phyloP scores from a whole-genome alignment of 2,888 invertebrate species.

The Trichogramma dendrolimi region DNA sequence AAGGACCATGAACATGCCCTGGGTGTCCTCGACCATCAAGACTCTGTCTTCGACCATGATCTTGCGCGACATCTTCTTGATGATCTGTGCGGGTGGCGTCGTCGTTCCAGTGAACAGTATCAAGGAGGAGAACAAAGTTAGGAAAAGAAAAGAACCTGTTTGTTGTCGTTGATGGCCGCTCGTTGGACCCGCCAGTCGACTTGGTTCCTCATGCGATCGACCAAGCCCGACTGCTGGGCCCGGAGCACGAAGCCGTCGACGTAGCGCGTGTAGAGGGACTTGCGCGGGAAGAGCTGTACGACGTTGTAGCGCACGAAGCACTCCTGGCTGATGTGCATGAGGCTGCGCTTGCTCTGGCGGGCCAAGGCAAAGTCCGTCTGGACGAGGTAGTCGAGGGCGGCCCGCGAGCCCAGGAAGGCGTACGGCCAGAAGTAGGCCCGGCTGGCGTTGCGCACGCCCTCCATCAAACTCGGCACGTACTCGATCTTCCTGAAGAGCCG shows the following conservation, averaged over 20 bases:
- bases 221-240: conserved; percentile 65
- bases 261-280: conserved; percentile 62
- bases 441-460: conserved; percentile 70
- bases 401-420: conserved; percentile 70
- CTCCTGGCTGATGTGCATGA: conserved; percentile 69
- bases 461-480: conserved; percentile 62
- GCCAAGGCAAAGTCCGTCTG: conserved; percentile 63
- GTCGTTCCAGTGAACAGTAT: conserved; percentile 2
- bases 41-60: conserved; percentile 64
- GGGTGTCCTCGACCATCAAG: conserved; percentile 73
- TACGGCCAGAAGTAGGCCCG: conserved; percentile 75
- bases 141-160: conserved; percentile 56
- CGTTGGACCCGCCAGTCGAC: conserved; percentile 71
- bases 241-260: conserved; percentile 61
- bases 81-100: conserved; percentile 49
- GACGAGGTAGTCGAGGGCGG: conserved; percentile 69
- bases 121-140: conserved; percentile 3
- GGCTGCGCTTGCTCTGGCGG: conserved; percentile 55
- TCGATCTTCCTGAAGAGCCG: conserved; percentile 66
- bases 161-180: conserved; percentile 58
- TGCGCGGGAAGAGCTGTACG: conserved; percentile 61
- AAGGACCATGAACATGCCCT: conserved; percentile 76
- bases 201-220: conserved; percentile 65
- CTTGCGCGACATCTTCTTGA: conserved; percentile 44
- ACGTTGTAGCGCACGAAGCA: conserved; percentile 73